Percentiles rank a stretch among this genome's conserved stretches.
Evolutionary conservation across 2,888 invertebrate genomes (phyloP).

Genomic region (Agrotis clavis): DNA sequence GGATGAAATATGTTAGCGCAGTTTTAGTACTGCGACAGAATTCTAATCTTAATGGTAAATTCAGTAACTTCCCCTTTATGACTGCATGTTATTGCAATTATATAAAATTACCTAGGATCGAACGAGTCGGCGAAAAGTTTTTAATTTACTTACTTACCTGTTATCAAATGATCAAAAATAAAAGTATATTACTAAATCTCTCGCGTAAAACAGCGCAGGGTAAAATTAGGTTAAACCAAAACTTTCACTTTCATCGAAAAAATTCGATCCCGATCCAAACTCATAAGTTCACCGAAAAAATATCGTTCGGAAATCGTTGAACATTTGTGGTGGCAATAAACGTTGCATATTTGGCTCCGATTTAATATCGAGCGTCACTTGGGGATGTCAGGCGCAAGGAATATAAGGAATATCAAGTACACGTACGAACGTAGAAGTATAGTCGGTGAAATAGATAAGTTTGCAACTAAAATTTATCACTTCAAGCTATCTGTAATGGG

Average conservation of each 20-base stretch:
- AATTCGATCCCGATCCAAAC: not conserved
- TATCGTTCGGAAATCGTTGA: constrained; percentile 26
- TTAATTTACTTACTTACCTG: no score
- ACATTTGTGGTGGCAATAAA: constrained; percentile 45
- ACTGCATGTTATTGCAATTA: not conserved
- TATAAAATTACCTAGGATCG: no score
- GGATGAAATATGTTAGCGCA: constrained; percentile 49
- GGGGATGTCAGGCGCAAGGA: constrained; percentile 25
- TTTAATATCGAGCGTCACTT: constrained; percentile 57
- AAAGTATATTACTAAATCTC: not conserved
- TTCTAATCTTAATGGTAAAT: constrained; percentile 29
- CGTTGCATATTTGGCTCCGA: constrained; percentile 41
- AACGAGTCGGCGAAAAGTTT: no score
- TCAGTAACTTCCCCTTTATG: not conserved
- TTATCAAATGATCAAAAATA: not conserved
- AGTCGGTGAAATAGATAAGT: constrained; percentile 7
- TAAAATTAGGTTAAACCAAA: not conserved
- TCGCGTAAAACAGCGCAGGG: no score
- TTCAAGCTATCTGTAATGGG: no score
- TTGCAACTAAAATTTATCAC: not conserved
- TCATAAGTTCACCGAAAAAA: constrained; percentile 30
- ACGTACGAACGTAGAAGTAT: constrained; percentile 26
- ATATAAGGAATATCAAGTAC: constrained; percentile 37
- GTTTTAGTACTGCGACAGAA: constrained; percentile 53
- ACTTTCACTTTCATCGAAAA: constrained; percentile 16